Evolutionary conservation across 2,888 invertebrate species (phyloP).

Genomic region (Venustoraphidia nigricollis): DNA sequence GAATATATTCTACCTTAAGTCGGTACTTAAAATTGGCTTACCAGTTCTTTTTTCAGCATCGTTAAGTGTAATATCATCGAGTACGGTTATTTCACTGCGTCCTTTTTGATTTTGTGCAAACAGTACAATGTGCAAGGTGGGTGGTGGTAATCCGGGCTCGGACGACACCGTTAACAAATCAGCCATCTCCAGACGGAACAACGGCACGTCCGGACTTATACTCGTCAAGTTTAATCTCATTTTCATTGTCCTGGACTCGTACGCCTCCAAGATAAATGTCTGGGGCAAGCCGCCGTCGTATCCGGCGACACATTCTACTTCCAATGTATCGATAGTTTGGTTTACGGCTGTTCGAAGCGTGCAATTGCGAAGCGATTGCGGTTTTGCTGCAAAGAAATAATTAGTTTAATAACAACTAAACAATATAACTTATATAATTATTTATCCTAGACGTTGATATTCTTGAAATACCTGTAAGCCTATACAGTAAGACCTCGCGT

Average conservation of each 20-base stretch:
- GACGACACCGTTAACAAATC: slow-evolving; percentile 37
- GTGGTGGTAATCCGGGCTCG: slow-evolving; percentile 28
- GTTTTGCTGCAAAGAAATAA: slow-evolving; percentile 42
- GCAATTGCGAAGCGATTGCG: slow-evolving; percentile 71
- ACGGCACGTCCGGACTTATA: slow-evolving; percentile 36
- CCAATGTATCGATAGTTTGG: slow-evolving; percentile 41
- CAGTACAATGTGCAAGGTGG: slow-evolving; percentile 59
- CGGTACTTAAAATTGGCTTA: slow-evolving; percentile 28
- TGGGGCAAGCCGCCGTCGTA: slow-evolving; percentile 84
- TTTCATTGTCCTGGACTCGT: slow-evolving; percentile 56
- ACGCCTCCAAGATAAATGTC: slow-evolving; percentile 67
- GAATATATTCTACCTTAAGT: no score
- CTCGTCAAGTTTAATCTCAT: slow-evolving; percentile 55
- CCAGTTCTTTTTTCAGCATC: slow-evolving; percentile 77
- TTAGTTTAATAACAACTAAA: no score
- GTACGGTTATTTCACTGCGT: slow-evolving; percentile 60
- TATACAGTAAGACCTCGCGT: no score
- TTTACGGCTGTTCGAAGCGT: slow-evolving; percentile 56
- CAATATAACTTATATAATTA: no score
- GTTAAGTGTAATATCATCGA: slow-evolving; percentile 76
- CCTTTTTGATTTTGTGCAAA: slow-evolving; percentile 79
- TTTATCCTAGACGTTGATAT: no score
- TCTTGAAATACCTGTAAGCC: no score
- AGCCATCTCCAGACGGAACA: slow-evolving; percentile 45
- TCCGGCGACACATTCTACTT: slow-evolving; percentile 73